Evolutionary conservation across 1,140 invertebrate genomes (phyloP).

Genomic region (Drosophila miranda): DNA sequence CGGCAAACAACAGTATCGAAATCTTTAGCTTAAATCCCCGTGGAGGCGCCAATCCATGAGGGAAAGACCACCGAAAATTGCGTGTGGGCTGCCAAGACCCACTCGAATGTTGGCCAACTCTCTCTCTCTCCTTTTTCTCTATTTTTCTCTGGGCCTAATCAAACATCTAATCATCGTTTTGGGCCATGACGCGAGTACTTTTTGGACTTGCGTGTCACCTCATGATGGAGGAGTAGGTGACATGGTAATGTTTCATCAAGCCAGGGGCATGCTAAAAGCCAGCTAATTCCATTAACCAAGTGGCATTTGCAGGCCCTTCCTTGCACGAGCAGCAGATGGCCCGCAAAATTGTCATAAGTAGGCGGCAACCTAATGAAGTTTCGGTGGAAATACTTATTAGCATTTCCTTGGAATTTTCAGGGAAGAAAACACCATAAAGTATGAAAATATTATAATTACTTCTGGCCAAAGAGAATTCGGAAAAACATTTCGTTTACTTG

Average conservation of each 20-base stretch:
- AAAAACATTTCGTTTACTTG: no score
- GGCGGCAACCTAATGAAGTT: slow-evolving; percentile 1
- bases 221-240: slow-evolving; percentile 50
- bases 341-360: slow-evolving; percentile 10
- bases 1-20: slow-evolving; percentile 28
- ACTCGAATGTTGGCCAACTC: slow-evolving; percentile 18
- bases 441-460: no score
- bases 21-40: slow-evolving; percentile 20
- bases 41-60: no score
- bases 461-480: no score
- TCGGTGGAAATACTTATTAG: no score
- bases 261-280: background rate
- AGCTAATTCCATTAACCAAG: slow-evolving; percentile 34
- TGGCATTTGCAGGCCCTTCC: background rate
- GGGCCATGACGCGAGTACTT: slow-evolving; percentile 47
- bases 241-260: slow-evolving; percentile 47
- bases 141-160: slow-evolving; percentile 12
- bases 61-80: background rate
- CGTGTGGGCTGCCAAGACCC: slow-evolving; percentile 28
- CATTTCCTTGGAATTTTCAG: no score
- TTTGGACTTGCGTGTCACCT: slow-evolving; percentile 41
- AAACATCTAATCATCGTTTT: slow-evolving; percentile 43
- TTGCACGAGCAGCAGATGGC: background rate
- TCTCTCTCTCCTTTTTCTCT: slow-evolving; percentile 1
- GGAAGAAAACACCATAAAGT: no score